phyloP scores from a whole-genome alignment of 2,888 invertebrate genomes.

The Aproaerema taeniolella region DNA sequence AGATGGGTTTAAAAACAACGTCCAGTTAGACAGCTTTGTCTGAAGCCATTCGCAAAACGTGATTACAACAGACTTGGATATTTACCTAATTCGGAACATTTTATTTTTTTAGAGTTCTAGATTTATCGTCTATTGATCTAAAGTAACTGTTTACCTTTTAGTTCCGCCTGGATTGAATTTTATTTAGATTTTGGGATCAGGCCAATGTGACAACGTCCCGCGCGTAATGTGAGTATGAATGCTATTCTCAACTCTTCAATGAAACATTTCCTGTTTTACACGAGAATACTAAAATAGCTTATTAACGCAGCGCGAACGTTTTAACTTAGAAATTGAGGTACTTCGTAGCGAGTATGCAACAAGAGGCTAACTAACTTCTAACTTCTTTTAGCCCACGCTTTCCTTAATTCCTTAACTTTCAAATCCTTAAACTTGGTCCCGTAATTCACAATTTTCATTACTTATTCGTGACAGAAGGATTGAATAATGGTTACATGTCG shows the following conservation, averaged over 20 bases:
- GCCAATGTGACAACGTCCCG: conserved; percentile 21
- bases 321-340: too few species aligned
- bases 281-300: conserved; percentile 7
- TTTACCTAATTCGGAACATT: not conserved
- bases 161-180: not conserved
- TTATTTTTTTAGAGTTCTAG: not conserved
- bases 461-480: too few species aligned
- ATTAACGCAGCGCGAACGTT: not conserved
- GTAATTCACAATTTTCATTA: too few species aligned
- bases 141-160: conserved; percentile 1
- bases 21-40: too few species aligned
- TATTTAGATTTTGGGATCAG: conserved; percentile 16
- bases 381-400: too few species aligned
- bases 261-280: conserved; percentile 32
- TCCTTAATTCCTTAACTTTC: too few species aligned
- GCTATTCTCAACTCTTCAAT: conserved; percentile 31
- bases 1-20: too few species aligned
- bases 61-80: not conserved
- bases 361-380: too few species aligned
- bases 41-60: too few species aligned
- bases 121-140: not conserved
- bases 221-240: conserved; percentile 22
- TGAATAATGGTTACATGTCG: too few species aligned
- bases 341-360: too few species aligned
- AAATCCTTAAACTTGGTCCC: too few species aligned